Evolutionary conservation across 2,797 vertebrate genomes (phyloP).

Genomic region (Sebastes minor): DNA sequence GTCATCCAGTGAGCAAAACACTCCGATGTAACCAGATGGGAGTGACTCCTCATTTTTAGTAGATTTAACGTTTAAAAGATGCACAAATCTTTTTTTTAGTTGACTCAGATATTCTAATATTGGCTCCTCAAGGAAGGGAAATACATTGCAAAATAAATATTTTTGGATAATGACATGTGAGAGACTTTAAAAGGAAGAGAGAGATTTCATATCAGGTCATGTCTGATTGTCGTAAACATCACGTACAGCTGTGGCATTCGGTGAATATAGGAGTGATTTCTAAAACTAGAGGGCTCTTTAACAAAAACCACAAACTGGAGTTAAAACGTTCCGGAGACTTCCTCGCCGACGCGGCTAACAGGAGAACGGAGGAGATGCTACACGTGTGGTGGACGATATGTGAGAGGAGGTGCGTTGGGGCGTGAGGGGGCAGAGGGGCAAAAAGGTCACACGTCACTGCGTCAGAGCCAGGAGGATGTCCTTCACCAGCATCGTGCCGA

Average conservation of each 20-base stretch:
- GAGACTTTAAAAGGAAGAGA: neutral
- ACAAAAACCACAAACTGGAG: constrained; percentile 26
- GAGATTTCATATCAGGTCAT: neutral
- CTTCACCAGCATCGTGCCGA: constrained; percentile 97
- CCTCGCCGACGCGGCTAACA: constrained; percentile 4
- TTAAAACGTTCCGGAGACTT: constrained; percentile 28
- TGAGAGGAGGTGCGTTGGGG: neutral
- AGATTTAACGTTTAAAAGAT: neutral
- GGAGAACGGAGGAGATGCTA: constrained; percentile 41
- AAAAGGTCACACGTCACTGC: constrained; percentile 78
- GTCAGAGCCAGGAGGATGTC: constrained; percentile 91
- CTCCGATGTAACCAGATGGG: neutral
- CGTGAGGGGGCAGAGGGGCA: neutral
- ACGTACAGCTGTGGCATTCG: constrained; percentile 16
- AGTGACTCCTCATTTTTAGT: neutral
- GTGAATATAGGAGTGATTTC: neutral
- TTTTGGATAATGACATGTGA: neutral
- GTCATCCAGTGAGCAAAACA: neutral
- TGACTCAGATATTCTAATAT: neutral
- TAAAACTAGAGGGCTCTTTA: constrained; percentile 16
- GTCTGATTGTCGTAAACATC: constrained; percentile 59
- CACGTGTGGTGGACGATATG: constrained; percentile 7
- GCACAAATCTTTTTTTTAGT: neutral
- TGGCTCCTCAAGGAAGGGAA: neutral
- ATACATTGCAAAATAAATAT: neutral